A percentile compares a stretch with the other conserved stretches of the same genome.
These are phyloP conservation scores for Cebus imitator DNA, from an alignment of 2,113 vertebrate genomes.

Conservation along the genomic window DNA sequence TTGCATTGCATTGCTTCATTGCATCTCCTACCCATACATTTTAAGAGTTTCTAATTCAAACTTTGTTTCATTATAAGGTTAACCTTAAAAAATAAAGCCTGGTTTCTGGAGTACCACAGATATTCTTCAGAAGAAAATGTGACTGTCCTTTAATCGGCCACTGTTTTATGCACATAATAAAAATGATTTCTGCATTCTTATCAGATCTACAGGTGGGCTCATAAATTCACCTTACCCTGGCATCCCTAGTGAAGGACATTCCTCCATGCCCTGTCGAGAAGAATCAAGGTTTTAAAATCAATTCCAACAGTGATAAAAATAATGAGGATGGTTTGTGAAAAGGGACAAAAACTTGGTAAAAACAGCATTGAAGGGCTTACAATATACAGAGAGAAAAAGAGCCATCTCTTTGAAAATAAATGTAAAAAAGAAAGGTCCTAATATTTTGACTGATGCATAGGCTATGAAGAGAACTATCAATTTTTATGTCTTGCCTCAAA, in stretches of 20 bases:
- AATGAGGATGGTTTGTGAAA: background rate
- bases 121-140: slow-evolving; percentile 66
- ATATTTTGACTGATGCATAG: background rate
- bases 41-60: background rate
- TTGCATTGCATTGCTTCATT: background rate
- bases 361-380: background rate
- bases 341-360: background rate
- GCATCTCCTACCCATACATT: background rate
- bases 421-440: background rate
- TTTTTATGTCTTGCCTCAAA: background rate
- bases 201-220: slow-evolving; percentile 65
- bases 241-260: slow-evolving; percentile 73
- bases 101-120: slow-evolving; percentile 17
- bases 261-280: slow-evolving; percentile 56
- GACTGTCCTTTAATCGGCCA: slow-evolving; percentile 72
- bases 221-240: slow-evolving; percentile 71
- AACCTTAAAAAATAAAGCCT: background rate
- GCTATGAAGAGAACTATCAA: accelerated
- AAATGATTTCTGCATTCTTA: slow-evolving; percentile 78
- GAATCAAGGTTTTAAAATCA: slow-evolving; percentile 69
- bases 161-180: slow-evolving; percentile 77
- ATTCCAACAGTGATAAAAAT: slow-evolving; percentile 38
- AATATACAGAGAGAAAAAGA: background rate
- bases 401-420: background rate
- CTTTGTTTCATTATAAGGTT: background rate